phyloP scores from a whole-genome alignment of 2,888 invertebrate species.

The Augiades crinisus region DNA sequence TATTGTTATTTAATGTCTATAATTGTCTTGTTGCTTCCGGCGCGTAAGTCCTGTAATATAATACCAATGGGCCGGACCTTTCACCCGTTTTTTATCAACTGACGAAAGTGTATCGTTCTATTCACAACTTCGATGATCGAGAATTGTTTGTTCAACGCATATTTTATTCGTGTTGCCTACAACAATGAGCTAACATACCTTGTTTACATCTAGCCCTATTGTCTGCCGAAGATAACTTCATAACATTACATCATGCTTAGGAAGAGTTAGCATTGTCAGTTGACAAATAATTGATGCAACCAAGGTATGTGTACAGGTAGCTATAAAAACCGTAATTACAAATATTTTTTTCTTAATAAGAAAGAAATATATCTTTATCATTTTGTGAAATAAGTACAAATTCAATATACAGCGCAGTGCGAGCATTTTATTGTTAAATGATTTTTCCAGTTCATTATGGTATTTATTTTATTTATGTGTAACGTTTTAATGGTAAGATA shows the following conservation, averaged over 20 bases:
- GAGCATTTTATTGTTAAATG: too few species aligned
- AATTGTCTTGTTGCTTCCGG: slow-evolving; percentile 35
- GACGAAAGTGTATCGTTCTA: slow-evolving; percentile 7
- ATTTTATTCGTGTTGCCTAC: slow-evolving; percentile 5
- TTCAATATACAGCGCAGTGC: too few species aligned
- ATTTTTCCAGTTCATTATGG: too few species aligned
- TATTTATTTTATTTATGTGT: too few species aligned
- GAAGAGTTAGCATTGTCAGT: background rate
- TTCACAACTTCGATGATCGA: slow-evolving; percentile 10
- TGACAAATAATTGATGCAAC: background rate
- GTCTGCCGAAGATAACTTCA: background rate
- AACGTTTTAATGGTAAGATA: too few species aligned
- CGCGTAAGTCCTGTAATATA: slow-evolving; percentile 16
- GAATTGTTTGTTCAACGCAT: background rate
- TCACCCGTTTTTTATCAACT: slow-evolving; percentile 8
- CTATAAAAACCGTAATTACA: too few species aligned
- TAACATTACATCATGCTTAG: slow-evolving; percentile 8
- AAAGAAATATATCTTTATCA: too few species aligned
- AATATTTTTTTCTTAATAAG: too few species aligned
- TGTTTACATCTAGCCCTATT: slow-evolving; percentile 1
- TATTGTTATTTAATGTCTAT: slow-evolving; percentile 35
- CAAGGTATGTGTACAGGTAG: too few species aligned
- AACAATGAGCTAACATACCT: slow-evolving; percentile 19
- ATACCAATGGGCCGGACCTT: slow-evolving; percentile 6
- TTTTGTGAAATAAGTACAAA: too few species aligned